Evolutionary conservation across 2,888 invertebrate species (phyloP), one percentile per base, ranked within the genome.

Genomic region (Meteorus cinctellus): DNA sequence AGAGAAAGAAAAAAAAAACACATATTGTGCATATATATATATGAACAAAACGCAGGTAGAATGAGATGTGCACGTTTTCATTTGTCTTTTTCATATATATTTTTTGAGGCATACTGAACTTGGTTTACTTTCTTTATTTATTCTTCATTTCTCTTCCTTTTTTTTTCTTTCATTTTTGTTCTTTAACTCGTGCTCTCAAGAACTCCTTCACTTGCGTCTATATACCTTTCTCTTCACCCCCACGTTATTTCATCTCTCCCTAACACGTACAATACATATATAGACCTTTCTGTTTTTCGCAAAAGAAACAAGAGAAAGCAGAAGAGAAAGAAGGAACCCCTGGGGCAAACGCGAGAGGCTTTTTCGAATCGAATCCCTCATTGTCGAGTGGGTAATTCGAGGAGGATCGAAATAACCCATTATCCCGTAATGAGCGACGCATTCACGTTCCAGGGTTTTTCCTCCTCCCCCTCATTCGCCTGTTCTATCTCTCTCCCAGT

Each of bases 351-450:
- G 60, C 62, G 55, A 59, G 77, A 76, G 66, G 76, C 80, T 84
- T 75, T 86, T 85, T 86, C 83, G 82, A 85, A 85, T 86, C 84
- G 84, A 87, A 87, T 87, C 83, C 82, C 86, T 86, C 84, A 86
- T 87, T 86, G 86, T 87, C 86, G 87, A 87, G 82, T 85, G 83
- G 84, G 87, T 86, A 86, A 87, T 87, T 87, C 84, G 86, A 87
- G 85, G 84, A 86, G 86, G 85, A 87, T 86, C 87, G 86, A 87
- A 87, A 87, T 86, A 87, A 87, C 86, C 86, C 85, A 87, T 87
- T 87, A 87, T 85, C 82, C 84, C 82, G 84, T 87, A 87, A 87
- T 87, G 85, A 87, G 86, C 83, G 84, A 78, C 79, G 84, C 82
- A 85, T 86, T 86, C 83, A 81, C 80, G 81, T 79, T 80, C 75